These are phyloP conservation scores for Blastobasis lacticolella DNA, from an alignment of 2,888 invertebrate genomes.

Conservation along the genomic window DNA sequence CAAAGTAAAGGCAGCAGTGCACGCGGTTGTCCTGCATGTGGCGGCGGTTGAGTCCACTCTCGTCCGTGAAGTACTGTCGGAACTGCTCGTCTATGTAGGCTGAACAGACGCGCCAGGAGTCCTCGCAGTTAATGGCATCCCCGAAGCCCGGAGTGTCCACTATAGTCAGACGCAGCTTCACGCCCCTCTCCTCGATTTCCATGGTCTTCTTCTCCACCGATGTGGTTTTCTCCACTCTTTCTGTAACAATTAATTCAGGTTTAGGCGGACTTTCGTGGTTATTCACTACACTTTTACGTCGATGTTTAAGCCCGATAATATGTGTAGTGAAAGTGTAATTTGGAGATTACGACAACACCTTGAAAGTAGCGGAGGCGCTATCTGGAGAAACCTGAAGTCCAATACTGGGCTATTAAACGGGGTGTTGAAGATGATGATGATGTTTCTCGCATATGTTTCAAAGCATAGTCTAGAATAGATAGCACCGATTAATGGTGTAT, in stretches of 20 bases:
- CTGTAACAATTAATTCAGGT: constrained; percentile 40
- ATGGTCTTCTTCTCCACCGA: constrained; percentile 86
- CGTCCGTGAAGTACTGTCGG: constrained; percentile 88
- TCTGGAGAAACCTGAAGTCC: no score
- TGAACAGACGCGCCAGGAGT: constrained; percentile 93
- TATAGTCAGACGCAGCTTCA: constrained; percentile 90
- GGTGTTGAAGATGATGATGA: no score
- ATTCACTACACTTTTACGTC: no score
- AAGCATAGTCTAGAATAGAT: no score
- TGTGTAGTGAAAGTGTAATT: no score
- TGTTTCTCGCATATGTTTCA: no score
- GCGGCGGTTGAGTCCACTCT: constrained; percentile 94
- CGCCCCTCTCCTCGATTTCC: constrained; percentile 96
- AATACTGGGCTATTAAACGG: no score
- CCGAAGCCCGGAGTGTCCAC: constrained; percentile 98
- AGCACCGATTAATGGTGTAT: no score
- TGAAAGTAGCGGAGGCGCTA: no score
- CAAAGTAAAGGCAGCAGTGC: constrained; percentile 96
- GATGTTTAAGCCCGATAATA: no score
- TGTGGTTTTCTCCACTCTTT: constrained; percentile 81
- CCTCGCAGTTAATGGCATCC: constrained; percentile 93
- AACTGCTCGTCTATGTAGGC: constrained; percentile 95
- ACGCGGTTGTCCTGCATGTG: constrained; percentile 97
- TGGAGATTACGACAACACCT: no score
- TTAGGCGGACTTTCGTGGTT: no score